Conservation (phyloP, 2,888 invertebrate genomes). For the Hylaea fasciaria region DNA sequence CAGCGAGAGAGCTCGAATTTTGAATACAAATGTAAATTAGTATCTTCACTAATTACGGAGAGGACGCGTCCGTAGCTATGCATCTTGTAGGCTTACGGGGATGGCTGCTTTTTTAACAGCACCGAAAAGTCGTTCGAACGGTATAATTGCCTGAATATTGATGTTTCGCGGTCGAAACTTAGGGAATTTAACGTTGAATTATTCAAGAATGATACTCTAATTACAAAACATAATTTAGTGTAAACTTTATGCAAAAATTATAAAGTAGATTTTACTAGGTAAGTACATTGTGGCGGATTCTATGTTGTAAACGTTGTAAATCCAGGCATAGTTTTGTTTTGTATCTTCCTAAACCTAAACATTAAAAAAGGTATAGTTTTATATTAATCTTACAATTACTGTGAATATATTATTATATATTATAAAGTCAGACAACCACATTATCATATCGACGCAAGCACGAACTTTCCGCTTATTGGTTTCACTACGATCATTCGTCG, state of each 20-base stretch:
- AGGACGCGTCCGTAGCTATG: constrained; percentile 81
- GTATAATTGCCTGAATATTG: constrained; percentile 73
- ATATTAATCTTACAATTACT: no score
- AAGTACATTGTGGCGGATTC: no score
- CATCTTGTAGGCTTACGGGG: constrained; percentile 81
- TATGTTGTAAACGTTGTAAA: no score
- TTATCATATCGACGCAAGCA: no score
- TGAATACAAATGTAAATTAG: constrained; percentile 86
- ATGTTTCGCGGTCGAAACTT: constrained; percentile 43
- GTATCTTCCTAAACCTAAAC: no score
- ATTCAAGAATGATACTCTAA: neutral
- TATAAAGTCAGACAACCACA: no score
- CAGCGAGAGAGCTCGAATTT: constrained; percentile 84
- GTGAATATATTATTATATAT: no score
- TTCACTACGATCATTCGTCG: no score
- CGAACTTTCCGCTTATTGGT: no score
- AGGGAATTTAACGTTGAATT: constrained; percentile 29
- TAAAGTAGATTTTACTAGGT: neutral
- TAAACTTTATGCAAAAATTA: neutral
- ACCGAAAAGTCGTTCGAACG: constrained; percentile 71
- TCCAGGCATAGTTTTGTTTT: no score
- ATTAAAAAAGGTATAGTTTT: no score
- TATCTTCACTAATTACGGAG: constrained; percentile 84
- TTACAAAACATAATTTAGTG: neutral
- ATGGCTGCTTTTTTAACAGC: constrained; percentile 74